Evolutionary conservation across 2,888 invertebrate genomes (phyloP).

Genomic region (Athripsodes cinereus): DNA sequence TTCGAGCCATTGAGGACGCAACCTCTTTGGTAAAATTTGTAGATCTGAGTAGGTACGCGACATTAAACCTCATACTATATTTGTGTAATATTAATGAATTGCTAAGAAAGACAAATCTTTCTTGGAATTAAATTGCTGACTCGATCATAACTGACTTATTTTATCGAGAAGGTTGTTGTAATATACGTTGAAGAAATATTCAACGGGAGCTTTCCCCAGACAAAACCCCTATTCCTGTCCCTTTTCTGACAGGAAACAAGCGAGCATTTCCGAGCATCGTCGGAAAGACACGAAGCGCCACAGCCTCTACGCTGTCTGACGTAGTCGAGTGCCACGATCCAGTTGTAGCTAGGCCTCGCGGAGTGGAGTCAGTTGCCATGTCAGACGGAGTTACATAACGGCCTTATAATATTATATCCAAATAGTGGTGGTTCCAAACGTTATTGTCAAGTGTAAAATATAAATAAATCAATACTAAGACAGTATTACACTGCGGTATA

Average conservation of each 20-base stretch:
- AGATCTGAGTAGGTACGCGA: too few species aligned
- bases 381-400: conserved; percentile 24
- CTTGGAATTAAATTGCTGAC: conserved; percentile 13
- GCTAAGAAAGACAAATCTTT: conserved; percentile 14
- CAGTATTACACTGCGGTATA: background rate
- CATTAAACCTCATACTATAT: background rate
- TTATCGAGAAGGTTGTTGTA: conserved; percentile 17
- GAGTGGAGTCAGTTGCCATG: conserved; percentile 18
- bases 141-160: conserved; percentile 10
- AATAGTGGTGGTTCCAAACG: background rate
- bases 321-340: conserved; percentile 18
- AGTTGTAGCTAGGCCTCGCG: conserved; percentile 24
- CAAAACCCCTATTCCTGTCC: conserved; percentile 16
- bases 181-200: conserved; percentile 18
- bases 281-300: conserved; percentile 12
- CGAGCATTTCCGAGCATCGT: conserved; percentile 12
- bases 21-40: too few species aligned
- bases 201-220: conserved; percentile 14
- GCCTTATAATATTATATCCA: conserved; percentile 14
- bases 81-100: conserved; percentile 3
- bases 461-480: background rate
- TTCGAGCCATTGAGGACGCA: too few species aligned
- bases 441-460: background rate
- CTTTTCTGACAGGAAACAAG: conserved; percentile 5
- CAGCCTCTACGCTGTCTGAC: conserved; percentile 21